Conservation (phyloP, 1,140 invertebrate species). For the Drosophila nannoptera region DNA sequence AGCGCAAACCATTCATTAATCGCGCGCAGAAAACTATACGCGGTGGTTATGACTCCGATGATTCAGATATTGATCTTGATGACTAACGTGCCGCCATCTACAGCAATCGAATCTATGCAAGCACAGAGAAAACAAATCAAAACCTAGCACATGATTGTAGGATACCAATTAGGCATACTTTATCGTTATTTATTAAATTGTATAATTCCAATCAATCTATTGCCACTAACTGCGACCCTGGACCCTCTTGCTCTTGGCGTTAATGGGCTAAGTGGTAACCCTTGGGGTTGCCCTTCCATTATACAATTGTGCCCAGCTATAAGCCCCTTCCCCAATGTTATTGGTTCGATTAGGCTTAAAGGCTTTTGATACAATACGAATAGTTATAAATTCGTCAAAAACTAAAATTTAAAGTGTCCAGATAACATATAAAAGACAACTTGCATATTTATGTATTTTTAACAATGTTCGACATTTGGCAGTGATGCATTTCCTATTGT, state of each 20-base stretch:
- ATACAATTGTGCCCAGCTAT: slow-evolving; percentile 23
- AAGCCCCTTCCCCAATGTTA: slow-evolving; percentile 36
- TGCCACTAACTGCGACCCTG: slow-evolving; percentile 25
- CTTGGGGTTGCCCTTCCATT: slow-evolving; percentile 41
- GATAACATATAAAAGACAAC: slow-evolving; percentile 43
- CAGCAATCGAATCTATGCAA: slow-evolving; percentile 30
- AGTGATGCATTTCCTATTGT: slow-evolving; percentile 69
- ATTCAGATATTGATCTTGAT: slow-evolving; percentile 83
- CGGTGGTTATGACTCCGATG: slow-evolving; percentile 81
- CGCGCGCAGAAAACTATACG: slow-evolving; percentile 84
- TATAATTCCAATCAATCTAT: slow-evolving; percentile 54
- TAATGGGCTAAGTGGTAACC: slow-evolving; percentile 21
- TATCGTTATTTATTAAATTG: slow-evolving; percentile 72
- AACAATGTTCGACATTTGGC: slow-evolving; percentile 53
- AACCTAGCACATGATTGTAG: slow-evolving; percentile 71
- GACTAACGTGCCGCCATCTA: slow-evolving; percentile 74
- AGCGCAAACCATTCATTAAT: slow-evolving; percentile 80
- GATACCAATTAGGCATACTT: slow-evolving; percentile 72
- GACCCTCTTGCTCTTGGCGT: slow-evolving; percentile 21
- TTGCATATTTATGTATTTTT: slow-evolving; percentile 53
- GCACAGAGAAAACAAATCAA: slow-evolving; percentile 44
- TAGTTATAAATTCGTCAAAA: slow-evolving; percentile 30
- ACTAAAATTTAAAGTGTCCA: slow-evolving; percentile 13
- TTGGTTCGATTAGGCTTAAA: slow-evolving; percentile 30
- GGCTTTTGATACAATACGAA: slow-evolving; percentile 49